Conservation (phyloP, 2,113 vertebrate species). For the Bettongia penicillata region DNA sequence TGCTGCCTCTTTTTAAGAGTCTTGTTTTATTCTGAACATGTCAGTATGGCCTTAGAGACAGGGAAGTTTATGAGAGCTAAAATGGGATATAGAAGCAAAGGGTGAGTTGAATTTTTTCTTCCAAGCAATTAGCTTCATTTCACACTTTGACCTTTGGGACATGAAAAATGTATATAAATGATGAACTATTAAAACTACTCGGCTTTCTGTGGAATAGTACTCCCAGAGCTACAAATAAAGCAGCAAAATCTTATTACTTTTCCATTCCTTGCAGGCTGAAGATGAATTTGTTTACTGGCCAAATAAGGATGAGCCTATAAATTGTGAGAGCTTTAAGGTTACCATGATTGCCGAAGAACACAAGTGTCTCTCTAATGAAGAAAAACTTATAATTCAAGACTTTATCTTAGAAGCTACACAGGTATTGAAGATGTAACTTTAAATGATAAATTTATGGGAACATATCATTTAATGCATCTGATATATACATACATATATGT, state of each 20-base stretch:
- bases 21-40: slow-evolving; percentile 12
- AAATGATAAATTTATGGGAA: slow-evolving; percentile 5
- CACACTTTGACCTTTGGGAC: neutral
- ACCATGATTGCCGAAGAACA: slow-evolving; percentile 91
- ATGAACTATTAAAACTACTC: neutral
- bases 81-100: slow-evolving; percentile 30
- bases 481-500: neutral
- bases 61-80: slow-evolving; percentile 10
- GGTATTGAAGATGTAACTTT: slow-evolving; percentile 81
- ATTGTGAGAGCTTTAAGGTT: slow-evolving; percentile 92
- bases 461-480: slow-evolving; percentile 19
- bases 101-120: slow-evolving; percentile 26
- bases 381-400: slow-evolving; percentile 93
- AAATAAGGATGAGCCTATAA: slow-evolving; percentile 91
- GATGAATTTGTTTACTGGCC: slow-evolving; percentile 93
- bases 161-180: slow-evolving; percentile 37
- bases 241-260: neutral
- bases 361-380: slow-evolving; percentile 93
- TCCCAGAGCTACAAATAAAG: neutral
- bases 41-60: neutral
- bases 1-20: slow-evolving; percentile 19
- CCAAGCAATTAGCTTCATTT: slow-evolving; percentile 30
- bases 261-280: slow-evolving; percentile 83
- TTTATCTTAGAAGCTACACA: slow-evolving; percentile 94
- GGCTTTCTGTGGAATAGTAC: neutral